These are phyloP conservation scores for Colinus virginianus DNA, from an alignment of 2,113 vertebrate species.

Conservation along the genomic window DNA sequence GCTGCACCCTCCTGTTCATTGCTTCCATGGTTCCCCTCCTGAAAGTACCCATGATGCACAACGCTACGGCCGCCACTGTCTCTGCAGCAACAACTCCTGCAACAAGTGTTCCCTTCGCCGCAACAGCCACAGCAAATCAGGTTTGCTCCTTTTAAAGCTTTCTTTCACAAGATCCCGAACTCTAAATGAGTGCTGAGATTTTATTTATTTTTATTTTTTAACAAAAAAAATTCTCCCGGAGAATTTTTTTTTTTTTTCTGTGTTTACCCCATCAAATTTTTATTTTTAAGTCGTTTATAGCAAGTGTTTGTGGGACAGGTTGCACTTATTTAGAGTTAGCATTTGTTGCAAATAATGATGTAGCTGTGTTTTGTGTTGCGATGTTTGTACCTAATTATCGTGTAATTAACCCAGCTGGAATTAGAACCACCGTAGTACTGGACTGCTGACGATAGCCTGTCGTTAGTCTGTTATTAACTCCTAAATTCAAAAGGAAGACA, in stretches of 20 bases:
- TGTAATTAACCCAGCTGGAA: constrained; percentile 82
- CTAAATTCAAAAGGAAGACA: constrained; percentile 23
- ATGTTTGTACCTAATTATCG: constrained; percentile 86
- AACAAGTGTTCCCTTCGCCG: constrained; percentile 99
- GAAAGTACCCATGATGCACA: constrained; percentile 99
- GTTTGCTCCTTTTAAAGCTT: constrained; percentile 99
- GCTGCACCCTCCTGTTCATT: constrained; percentile 97
- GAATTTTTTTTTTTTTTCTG: constrained; percentile 87
- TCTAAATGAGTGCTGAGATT: constrained; percentile 95
- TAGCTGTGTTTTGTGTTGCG: constrained; percentile 94
- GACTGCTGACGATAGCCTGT: constrained; percentile 49
- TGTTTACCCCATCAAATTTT: constrained; percentile 89
- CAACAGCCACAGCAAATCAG: constrained; percentile 99
- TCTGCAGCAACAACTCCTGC: constrained; percentile 99
- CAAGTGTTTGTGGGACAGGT: constrained; percentile 84
- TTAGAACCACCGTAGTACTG: constrained; percentile 67
- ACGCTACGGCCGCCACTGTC: constrained; percentile 99
- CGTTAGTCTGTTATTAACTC: constrained; percentile 65
- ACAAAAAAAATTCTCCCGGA: constrained; percentile 85
- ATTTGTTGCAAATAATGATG: constrained; percentile 90
- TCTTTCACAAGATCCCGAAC: constrained; percentile 98
- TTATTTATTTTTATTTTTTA: constrained; percentile 55
- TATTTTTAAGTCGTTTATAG: constrained; percentile 82
- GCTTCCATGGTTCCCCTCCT: constrained; percentile 91
- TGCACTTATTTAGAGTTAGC: constrained; percentile 99